phyloP scores from a whole-genome alignment of 2,797 vertebrate genomes.

The Poeciliopsis presidionis region DNA sequence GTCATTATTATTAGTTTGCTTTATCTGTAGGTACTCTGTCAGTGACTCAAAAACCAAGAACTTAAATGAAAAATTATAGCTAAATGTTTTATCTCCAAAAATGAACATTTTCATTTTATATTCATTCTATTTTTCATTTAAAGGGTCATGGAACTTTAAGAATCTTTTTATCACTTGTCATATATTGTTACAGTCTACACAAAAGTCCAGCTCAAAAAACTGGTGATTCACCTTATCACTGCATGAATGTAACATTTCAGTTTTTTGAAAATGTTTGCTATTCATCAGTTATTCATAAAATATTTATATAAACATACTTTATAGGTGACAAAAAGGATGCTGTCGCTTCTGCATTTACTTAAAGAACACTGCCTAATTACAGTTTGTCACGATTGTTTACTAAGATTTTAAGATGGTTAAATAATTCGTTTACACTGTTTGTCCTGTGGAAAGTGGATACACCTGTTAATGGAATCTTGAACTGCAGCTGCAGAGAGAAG shows the following conservation, averaged over 20 bases:
- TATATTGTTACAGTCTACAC: neutral
- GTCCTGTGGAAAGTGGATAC: neutral
- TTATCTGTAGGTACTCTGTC: neutral
- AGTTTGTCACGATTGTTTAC: neutral
- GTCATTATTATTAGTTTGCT: neutral
- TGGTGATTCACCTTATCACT: no score
- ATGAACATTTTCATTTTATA: no score
- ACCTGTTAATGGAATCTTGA: constrained; percentile 7
- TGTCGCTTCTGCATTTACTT: neutral
- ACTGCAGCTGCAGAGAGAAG: neutral
- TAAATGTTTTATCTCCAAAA: no score
- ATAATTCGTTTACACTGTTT: neutral
- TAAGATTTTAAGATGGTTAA: neutral
- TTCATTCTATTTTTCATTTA: neutral
- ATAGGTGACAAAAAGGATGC: neutral
- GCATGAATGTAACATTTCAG: neutral
- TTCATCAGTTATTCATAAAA: neutral
- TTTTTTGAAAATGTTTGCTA: neutral
- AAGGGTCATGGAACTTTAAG: neutral
- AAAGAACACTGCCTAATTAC: neutral
- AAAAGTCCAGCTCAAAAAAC: neutral
- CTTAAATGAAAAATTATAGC: neutral
- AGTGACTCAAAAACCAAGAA: neutral
- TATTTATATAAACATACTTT: neutral
- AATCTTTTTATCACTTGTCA: neutral